Conservation (phyloP, 2,113 vertebrate genomes). For the Notiomystis cincta region DNA sequence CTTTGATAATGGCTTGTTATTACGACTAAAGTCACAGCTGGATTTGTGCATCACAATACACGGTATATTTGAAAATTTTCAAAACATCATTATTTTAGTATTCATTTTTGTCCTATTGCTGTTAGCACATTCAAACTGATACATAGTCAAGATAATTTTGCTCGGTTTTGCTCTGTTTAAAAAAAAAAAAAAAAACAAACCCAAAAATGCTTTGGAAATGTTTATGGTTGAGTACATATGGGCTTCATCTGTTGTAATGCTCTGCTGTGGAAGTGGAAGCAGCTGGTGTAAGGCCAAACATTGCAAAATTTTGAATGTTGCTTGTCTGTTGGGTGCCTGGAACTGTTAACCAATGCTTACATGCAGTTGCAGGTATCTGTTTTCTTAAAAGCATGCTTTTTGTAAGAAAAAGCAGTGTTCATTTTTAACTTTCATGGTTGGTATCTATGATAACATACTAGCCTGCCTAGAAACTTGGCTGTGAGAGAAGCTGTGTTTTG, state of each 20-base stretch:
- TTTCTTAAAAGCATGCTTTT: not conserved
- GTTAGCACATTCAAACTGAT: not conserved
- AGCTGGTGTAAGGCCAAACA: not conserved
- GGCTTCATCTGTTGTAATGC: not conserved
- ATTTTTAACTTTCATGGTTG: not conserved
- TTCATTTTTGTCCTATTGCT: not conserved
- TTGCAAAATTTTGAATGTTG: not conserved
- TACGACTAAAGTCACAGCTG: conserved; percentile 39
- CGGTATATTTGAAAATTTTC: not conserved
- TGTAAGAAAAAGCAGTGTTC: not conserved
- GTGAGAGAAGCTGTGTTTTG: not conserved
- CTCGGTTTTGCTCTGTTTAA: not conserved
- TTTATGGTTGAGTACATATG: not conserved
- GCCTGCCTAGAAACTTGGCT: not conserved
- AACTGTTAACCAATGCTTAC: not conserved
- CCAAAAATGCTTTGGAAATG: not conserved
- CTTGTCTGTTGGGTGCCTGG: not conserved
- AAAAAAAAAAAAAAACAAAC: not conserved
- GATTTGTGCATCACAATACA: not conserved
- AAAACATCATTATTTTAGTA: not conserved
- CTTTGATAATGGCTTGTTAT: conserved; percentile 70
- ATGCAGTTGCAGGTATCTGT: not conserved
- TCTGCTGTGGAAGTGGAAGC: not conserved
- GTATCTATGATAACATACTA: not conserved
- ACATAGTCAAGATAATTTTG: not conserved